These are phyloP conservation scores for Halictus quadricinctus DNA, from an alignment of 2,888 invertebrate species.

Conservation along the genomic window DNA sequence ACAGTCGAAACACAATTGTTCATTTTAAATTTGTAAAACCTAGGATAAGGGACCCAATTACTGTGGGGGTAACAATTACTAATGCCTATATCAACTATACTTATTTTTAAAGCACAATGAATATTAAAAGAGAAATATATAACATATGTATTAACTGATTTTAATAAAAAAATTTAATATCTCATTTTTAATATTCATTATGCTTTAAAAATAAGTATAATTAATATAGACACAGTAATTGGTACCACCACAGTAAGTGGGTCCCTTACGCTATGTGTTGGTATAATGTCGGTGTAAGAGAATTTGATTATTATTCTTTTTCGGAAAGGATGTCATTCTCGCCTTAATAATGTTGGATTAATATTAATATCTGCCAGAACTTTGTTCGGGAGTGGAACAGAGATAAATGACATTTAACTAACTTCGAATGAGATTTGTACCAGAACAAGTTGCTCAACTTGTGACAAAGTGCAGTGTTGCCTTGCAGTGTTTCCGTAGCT, in stretches of 20 bases:
- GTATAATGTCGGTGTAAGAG: neutral
- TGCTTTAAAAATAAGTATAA: no score
- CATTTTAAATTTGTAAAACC: neutral
- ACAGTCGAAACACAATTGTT: neutral
- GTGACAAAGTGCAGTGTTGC: neutral
- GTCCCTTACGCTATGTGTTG: no score
- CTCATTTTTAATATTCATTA: no score
- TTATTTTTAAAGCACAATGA: no score
- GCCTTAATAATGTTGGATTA: neutral
- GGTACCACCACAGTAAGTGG: no score
- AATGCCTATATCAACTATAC: no score
- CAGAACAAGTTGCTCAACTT: neutral
- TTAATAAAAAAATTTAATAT: no score
- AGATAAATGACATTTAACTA: neutral
- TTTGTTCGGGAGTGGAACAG: neutral
- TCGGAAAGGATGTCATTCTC: neutral
- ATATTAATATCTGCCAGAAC: neutral
- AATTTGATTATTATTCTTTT: neutral
- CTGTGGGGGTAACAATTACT: no score
- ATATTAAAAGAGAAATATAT: no score
- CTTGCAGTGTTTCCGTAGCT: neutral
- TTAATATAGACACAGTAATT: no score
- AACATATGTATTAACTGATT: no score
- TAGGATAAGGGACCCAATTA: no score
- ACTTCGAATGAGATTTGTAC: neutral